Percentiles rank a stretch among this genome's conserved stretches.
These are phyloP conservation scores for Dendrolimus kikuchii DNA, from an alignment of 1,140 invertebrate genomes.

Conservation along the genomic window DNA sequence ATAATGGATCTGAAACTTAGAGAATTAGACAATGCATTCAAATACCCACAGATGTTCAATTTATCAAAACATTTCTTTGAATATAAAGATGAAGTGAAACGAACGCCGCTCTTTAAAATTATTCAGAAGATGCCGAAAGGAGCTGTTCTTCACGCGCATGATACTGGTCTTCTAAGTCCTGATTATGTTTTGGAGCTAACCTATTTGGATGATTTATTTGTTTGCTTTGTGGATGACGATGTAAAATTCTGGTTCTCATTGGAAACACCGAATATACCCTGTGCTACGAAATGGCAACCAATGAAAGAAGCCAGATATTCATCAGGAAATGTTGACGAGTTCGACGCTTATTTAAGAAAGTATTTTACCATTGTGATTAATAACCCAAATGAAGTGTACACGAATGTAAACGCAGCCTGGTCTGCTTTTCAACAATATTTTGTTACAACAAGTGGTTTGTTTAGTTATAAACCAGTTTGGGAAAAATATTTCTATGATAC, in stretches of 20 bases:
- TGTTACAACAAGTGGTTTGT: conserved; percentile 70
- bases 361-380: conserved; percentile 75
- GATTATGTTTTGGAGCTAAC: conserved; percentile 81
- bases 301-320: conserved; percentile 72
- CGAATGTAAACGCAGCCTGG: conserved; percentile 80
- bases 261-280: conserved; percentile 26
- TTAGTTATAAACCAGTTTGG: conserved; percentile 82
- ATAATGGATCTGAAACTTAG: conserved; percentile 77
- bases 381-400: conserved; percentile 75
- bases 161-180: conserved; percentile 75
- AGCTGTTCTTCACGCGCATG: conserved; percentile 80
- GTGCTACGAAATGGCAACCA: conserved; percentile 67
- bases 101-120: conserved; percentile 78
- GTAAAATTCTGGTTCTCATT: conserved; percentile 49
- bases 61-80: conserved; percentile 80
- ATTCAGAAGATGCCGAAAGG: conserved; percentile 82
- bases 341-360: conserved; percentile 74
- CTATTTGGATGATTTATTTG: conserved; percentile 79
- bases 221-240: conserved; percentile 68
- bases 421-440: conserved; percentile 78
- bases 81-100: conserved; percentile 75
- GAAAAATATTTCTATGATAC: conserved; percentile 81
- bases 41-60: conserved; percentile 73
- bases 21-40: conserved; percentile 74
- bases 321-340: conserved; percentile 63